Percentiles rank a stretch among this genome's conserved stretches.
These are phyloP conservation scores for Phyllopteryx taeniolatus DNA, from an alignment of 2,113 vertebrate genomes.

Conservation along the genomic window DNA sequence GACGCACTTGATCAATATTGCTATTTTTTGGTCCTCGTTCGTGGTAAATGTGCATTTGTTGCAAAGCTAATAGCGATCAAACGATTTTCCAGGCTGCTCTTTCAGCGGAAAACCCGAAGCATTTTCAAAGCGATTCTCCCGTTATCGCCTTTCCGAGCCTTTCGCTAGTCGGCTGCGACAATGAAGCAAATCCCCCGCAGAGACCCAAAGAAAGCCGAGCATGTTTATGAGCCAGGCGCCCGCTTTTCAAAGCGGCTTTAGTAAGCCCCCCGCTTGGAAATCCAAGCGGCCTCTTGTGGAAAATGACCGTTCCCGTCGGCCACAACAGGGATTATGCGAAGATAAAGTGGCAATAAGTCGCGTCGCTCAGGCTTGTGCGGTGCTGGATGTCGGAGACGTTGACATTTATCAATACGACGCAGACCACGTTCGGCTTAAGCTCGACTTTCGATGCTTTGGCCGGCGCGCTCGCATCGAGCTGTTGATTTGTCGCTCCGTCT, in stretches of 20 bases:
- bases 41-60: too few species aligned
- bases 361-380: constrained; percentile 26
- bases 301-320: constrained; percentile 37
- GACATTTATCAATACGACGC: neutral
- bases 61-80: too few species aligned
- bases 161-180: constrained; percentile 44
- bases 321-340: constrained; percentile 60
- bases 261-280: constrained; percentile 26
- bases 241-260: constrained; percentile 68
- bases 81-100: too few species aligned
- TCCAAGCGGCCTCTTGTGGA: constrained; percentile 37
- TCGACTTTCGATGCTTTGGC: neutral
- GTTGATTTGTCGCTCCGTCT: neutral
- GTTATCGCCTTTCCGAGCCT: constrained; percentile 14
- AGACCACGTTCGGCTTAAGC: neutral
- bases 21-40: too few species aligned
- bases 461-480: neutral
- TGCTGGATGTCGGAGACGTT: constrained; percentile 11
- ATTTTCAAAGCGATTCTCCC: too few species aligned
- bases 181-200: constrained; percentile 34
- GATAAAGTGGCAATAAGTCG: constrained; percentile 47
- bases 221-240: constrained; percentile 53
- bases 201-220: constrained; percentile 40
- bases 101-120: too few species aligned
- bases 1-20: too few species aligned